Evolutionary conservation across 2,797 vertebrate genomes (phyloP).

Genomic region (Spondyliosoma cantharus): DNA sequence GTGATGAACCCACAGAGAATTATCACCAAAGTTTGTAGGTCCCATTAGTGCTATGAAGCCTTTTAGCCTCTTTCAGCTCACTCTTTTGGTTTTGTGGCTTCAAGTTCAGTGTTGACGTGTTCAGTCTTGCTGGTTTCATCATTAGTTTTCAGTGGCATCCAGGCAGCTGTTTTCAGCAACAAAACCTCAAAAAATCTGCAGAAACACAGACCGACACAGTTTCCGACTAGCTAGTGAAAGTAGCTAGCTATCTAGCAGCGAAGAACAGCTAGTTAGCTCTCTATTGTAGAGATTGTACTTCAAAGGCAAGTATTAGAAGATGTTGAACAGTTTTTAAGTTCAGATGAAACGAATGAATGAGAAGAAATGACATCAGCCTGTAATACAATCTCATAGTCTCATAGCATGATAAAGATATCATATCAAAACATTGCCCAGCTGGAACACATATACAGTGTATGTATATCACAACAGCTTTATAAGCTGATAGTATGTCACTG

Average conservation of each 20-base stretch:
- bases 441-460: no score
- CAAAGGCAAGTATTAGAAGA: no score
- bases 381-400: no score
- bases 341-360: no score
- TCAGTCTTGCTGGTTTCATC: background rate
- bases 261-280: background rate
- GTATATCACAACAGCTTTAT: no score
- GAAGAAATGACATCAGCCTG: no score
- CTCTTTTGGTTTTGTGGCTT: background rate
- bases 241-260: background rate
- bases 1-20: background rate
- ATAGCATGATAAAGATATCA: no score
- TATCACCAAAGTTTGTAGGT: background rate
- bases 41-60: background rate
- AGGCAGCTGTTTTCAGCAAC: background rate
- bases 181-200: background rate
- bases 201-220: background rate
- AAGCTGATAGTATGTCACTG: no score
- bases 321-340: no score
- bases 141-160: background rate
- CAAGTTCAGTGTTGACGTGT: background rate
- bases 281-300: no score
- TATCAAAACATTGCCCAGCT: no score
- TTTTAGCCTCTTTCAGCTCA: background rate
- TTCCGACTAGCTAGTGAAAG: background rate